Evolutionary conservation across 2,797 vertebrate genomes (phyloP).

Genomic region (Enteromius mattozi): DNA sequence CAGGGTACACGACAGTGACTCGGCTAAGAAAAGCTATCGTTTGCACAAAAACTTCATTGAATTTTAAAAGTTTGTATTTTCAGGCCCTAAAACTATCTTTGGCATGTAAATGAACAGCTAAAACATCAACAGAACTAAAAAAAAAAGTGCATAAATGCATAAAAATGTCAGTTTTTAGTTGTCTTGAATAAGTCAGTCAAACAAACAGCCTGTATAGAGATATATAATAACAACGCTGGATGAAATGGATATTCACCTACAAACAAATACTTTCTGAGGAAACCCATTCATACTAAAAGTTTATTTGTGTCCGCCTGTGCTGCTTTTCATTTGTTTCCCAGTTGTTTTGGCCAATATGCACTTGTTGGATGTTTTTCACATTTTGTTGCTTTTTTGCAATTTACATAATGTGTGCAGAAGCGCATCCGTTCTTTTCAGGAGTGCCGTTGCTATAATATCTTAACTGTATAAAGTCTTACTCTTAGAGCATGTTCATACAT

Average conservation of each 20-base stretch:
- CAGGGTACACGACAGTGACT: not conserved
- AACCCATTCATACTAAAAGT: not conserved
- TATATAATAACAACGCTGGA: not conserved
- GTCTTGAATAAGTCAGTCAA: not conserved
- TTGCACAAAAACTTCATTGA: too few species aligned
- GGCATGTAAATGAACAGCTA: not conserved
- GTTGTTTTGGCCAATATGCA: not conserved
- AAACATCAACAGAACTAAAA: too few species aligned
- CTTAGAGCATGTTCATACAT: not conserved
- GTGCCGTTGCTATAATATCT: not conserved
- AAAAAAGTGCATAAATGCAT: too few species aligned
- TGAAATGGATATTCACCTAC: not conserved
- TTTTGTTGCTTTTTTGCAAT: not conserved
- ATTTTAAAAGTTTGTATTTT: not conserved
- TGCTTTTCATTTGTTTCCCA: not conserved
- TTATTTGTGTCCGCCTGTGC: not conserved
- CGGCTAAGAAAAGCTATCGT: not conserved
- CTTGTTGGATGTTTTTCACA: too few species aligned
- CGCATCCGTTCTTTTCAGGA: not conserved
- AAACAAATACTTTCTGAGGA: not conserved
- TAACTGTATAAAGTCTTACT: not conserved
- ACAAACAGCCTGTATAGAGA: not conserved
- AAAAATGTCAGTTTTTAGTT: too few species aligned
- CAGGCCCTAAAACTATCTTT: not conserved
- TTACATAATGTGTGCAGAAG: not conserved